A percentile compares a stretch with the other conserved stretches of the same genome.
These are phyloP conservation scores for Heliconius ethilla DNA, from an alignment of 2,888 invertebrate species.

Conservation along the genomic window DNA sequence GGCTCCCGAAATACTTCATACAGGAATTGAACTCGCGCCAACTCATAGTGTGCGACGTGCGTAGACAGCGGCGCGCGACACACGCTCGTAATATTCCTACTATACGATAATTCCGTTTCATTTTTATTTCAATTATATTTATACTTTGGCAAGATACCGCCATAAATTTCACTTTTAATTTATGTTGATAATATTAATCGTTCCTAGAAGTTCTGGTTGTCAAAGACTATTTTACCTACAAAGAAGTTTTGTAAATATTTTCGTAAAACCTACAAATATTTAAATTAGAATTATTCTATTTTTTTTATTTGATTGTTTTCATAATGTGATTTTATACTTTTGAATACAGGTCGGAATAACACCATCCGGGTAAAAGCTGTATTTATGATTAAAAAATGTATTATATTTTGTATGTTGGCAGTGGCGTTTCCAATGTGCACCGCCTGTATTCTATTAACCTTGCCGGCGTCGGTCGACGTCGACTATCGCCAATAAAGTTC, in stretches of 20 bases:
- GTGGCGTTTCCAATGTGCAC: slow-evolving; percentile 53
- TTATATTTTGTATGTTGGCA: slow-evolving; percentile 48
- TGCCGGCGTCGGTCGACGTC: slow-evolving; percentile 53
- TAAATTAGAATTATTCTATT: not conserved
- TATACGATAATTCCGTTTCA: slow-evolving; percentile 74
- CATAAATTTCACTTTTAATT: not conserved
- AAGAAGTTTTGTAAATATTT: not conserved
- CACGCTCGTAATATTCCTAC: slow-evolving; percentile 73
- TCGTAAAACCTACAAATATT: not conserved
- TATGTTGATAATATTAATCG: not conserved
- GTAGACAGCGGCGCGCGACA: slow-evolving; percentile 71
- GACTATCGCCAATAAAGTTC: slow-evolving; percentile 54
- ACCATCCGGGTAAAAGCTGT: slow-evolving; percentile 9
- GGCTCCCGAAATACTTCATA: slow-evolving; percentile 78
- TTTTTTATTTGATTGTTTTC: not conserved
- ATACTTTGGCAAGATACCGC: slow-evolving; percentile 11
- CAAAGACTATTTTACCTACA: not conserved
- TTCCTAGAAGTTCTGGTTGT: not conserved
- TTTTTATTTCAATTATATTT: slow-evolving; percentile 66
- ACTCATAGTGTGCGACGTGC: slow-evolving; percentile 74
- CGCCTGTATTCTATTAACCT: slow-evolving; percentile 63
- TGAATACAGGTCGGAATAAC: not conserved
- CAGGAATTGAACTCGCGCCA: slow-evolving; percentile 79
- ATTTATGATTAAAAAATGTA: slow-evolving; percentile 19
- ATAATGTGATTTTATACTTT: not conserved